phyloP scores from a whole-genome alignment of 2,797 vertebrate genomes.

The Sciaenops ocellatus region DNA sequence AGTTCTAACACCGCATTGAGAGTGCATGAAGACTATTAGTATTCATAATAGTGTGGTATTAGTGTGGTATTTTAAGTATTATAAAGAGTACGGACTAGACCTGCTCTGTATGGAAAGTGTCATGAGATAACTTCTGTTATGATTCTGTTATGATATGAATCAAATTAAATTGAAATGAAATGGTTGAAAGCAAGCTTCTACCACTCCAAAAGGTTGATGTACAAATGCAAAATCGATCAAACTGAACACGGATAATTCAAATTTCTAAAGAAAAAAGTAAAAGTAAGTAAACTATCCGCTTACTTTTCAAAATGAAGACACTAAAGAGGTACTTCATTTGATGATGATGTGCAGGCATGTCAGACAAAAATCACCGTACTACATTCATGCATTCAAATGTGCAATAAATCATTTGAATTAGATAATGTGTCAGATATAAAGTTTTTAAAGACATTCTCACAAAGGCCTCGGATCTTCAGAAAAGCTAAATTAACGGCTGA shows the following conservation, averaged over 20 bases:
- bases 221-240: background rate
- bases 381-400: background rate
- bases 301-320: background rate
- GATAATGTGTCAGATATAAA: conserved; percentile 17
- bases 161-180: too few relatives aligned
- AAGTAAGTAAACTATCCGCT: background rate
- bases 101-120: too few relatives aligned
- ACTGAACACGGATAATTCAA: background rate
- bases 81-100: too few relatives aligned
- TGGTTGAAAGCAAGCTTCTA: too few relatives aligned
- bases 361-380: background rate
- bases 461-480: conserved; percentile 27
- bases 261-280: too few relatives aligned
- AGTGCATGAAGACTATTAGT: background rate
- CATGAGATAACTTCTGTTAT: too few relatives aligned
- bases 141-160: too few relatives aligned
- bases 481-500: conserved; percentile 52
- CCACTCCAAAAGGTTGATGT: background rate
- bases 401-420: conserved; percentile 26
- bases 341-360: background rate
- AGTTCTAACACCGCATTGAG: background rate
- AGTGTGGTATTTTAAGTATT: too few relatives aligned
- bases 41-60: too few relatives aligned
- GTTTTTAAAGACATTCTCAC: conserved; percentile 7
- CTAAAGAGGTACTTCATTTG: background rate